phyloP scores from a whole-genome alignment of 2,888 invertebrate species.

The Clivina fossor region DNA sequence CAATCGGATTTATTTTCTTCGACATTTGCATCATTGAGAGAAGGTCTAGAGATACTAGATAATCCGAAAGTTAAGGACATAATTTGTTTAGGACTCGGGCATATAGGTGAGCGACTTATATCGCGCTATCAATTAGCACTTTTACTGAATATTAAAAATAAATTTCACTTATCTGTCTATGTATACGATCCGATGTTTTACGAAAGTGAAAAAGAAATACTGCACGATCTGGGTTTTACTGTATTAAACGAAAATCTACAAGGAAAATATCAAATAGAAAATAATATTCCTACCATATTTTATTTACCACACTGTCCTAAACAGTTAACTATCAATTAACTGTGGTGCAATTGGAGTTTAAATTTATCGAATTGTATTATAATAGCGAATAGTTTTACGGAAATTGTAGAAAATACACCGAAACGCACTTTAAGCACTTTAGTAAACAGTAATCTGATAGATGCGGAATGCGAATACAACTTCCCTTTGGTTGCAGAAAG shows the following conservation, averaged over 20 bases:
- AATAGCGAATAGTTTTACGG: slow-evolving; percentile 79
- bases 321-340: slow-evolving; percentile 81
- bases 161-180: slow-evolving; percentile 58
- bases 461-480: too few relatives aligned
- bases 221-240: slow-evolving; percentile 61
- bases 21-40: slow-evolving; percentile 49
- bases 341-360: slow-evolving; percentile 82
- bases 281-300: slow-evolving; percentile 62
- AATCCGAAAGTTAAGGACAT: slow-evolving; percentile 59
- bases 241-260: slow-evolving; percentile 73
- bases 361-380: slow-evolving; percentile 69
- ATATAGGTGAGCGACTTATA: slow-evolving; percentile 68
- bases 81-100: slow-evolving; percentile 83
- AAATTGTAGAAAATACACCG: slow-evolving; percentile 62
- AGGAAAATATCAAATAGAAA: slow-evolving; percentile 66
- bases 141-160: slow-evolving; percentile 66
- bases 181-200: slow-evolving; percentile 82
- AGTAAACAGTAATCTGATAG: too few relatives aligned
- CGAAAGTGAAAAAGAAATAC: slow-evolving; percentile 63
- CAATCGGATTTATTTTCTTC: slow-evolving; percentile 51
- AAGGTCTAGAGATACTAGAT: slow-evolving; percentile 49
- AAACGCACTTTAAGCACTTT: too few relatives aligned
- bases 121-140: slow-evolving; percentile 80
- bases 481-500: too few relatives aligned
- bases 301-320: slow-evolving; percentile 89